These are phyloP conservation scores for Drosophila ficusphila DNA, from an alignment of 1,140 invertebrate genomes.

Conservation along the genomic window DNA sequence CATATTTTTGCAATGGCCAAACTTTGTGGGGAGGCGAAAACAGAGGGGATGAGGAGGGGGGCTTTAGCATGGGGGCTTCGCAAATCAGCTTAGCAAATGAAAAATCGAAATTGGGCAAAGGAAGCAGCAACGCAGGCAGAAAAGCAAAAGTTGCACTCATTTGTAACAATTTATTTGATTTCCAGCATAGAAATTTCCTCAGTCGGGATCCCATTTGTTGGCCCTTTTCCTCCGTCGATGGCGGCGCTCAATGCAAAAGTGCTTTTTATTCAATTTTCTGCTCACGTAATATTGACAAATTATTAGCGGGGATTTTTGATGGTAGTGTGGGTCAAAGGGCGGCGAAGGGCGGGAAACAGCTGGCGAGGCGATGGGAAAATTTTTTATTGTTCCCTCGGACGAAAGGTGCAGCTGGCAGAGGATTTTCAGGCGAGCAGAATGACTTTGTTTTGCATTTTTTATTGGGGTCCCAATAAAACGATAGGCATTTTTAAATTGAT, in stretches of 20 bases:
- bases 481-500: constrained; percentile 72
- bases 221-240: constrained; percentile 12
- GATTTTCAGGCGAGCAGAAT: constrained; percentile 33
- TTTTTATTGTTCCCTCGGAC: constrained; percentile 37
- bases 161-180: constrained; percentile 83
- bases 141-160: constrained; percentile 75
- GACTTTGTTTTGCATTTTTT: constrained; percentile 70
- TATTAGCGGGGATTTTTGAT: constrained; percentile 81
- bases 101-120: constrained; percentile 62
- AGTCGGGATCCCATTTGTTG: constrained; percentile 30
- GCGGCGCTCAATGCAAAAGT: constrained; percentile 65
- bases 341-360: constrained; percentile 50
- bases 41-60: background rate
- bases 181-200: constrained; percentile 39
- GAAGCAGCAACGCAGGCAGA: constrained; percentile 4
- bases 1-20: constrained; percentile 60
- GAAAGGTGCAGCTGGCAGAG: constrained; percentile 67
- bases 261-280: constrained; percentile 83
- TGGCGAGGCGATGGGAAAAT: constrained; percentile 46
- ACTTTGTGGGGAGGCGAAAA: constrained; percentile 30
- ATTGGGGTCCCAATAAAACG: constrained; percentile 35
- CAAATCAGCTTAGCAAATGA: constrained; percentile 77
- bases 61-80: background rate
- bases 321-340: constrained; percentile 24
- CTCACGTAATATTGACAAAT: constrained; percentile 84